Percentiles rank a stretch among this genome's conserved stretches.
These are phyloP conservation scores for Aelia acuminata DNA, from an alignment of 2,888 invertebrate species.

Conservation along the genomic window DNA sequence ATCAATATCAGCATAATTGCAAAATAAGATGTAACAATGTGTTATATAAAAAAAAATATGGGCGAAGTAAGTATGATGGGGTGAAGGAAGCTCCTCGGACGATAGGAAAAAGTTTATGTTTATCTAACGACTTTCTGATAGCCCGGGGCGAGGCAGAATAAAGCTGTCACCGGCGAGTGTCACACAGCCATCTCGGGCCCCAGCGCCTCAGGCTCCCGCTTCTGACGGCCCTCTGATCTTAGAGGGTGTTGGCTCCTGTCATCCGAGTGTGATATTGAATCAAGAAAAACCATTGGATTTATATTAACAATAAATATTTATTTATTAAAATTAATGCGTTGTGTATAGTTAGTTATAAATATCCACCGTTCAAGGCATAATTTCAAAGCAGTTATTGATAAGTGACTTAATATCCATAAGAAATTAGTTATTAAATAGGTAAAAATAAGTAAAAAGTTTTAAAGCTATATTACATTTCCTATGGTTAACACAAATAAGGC, in stretches of 20 bases:
- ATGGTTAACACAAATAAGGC: no score
- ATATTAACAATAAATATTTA: background rate
- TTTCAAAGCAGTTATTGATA: no score
- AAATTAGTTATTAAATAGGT: no score
- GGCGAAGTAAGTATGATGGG: background rate
- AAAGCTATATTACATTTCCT: no score
- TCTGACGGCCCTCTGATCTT: background rate
- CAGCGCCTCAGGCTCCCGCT: background rate
- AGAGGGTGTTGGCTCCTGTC: background rate
- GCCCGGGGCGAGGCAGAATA: background rate
- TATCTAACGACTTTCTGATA: constrained; percentile 45
- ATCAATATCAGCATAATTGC: background rate
- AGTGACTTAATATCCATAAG: no score
- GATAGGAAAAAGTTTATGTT: constrained; percentile 32
- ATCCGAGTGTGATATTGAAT: background rate
- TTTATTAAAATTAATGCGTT: no score
- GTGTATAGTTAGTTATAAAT: no score
- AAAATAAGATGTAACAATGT: background rate
- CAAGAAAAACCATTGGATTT: background rate
- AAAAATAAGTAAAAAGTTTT: no score
- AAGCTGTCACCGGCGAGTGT: constrained; percentile 1
- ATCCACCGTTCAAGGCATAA: no score
- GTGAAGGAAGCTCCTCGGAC: background rate
- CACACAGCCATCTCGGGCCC: background rate
- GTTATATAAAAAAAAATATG: background rate